Conservation (phyloP, 1,140 invertebrate genomes). For the Cotesia chilonis region DNA sequence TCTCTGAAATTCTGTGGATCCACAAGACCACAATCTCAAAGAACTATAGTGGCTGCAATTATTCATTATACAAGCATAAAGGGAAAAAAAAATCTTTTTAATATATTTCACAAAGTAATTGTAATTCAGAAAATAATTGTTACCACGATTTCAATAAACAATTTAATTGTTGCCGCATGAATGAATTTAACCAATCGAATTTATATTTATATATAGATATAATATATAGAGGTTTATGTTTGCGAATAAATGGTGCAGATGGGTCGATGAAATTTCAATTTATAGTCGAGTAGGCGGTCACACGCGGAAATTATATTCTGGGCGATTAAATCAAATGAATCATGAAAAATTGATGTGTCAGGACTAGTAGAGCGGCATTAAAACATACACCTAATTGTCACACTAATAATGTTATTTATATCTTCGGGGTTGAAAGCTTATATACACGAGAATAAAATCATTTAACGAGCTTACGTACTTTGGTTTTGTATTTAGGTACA, state of each 20-base stretch:
- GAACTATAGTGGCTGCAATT: too few species aligned
- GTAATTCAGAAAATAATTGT: conserved; percentile 4
- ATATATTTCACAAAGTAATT: too few species aligned
- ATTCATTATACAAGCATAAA: too few species aligned
- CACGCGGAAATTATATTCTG: conserved; percentile 17
- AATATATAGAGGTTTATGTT: background rate
- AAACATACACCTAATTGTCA: conserved; percentile 8
- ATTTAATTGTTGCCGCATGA: conserved; percentile 24
- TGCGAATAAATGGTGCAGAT: background rate
- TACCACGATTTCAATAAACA: conserved; percentile 21
- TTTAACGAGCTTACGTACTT: too few species aligned
- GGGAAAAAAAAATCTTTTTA: too few species aligned
- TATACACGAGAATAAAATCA: too few species aligned
- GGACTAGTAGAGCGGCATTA: background rate
- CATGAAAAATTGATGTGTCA: conserved; percentile 28
- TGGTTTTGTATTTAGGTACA: too few species aligned
- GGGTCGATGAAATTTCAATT: conserved; percentile 32
- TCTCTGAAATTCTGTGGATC: background rate
- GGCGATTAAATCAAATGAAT: conserved; percentile 26
- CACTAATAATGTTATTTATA: background rate
- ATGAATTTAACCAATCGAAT: background rate
- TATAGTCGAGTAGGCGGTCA: conserved; percentile 5
- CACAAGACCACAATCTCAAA: background rate
- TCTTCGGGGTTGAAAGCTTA: too few species aligned
- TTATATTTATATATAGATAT: background rate